Evolutionary conservation across 2,888 invertebrate species (phyloP).

Genomic region (Hecatera dysodea): DNA sequence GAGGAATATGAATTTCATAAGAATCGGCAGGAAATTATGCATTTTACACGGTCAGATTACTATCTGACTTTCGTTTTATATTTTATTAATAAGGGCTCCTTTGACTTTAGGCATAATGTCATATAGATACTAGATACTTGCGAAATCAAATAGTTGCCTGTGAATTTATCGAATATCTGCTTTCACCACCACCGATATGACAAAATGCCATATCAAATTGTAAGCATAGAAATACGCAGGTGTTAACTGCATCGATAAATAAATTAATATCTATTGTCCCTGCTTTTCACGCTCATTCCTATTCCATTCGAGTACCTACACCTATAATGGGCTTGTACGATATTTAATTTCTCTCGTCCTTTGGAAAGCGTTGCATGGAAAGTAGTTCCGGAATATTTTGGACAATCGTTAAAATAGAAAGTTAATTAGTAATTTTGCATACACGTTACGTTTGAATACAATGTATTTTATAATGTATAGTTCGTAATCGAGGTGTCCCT

Average conservation of each 20-base stretch:
- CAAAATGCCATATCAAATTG: slow-evolving; percentile 67
- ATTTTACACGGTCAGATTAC: neutral
- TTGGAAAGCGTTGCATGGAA: slow-evolving; percentile 87
- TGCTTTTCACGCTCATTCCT: slow-evolving; percentile 85
- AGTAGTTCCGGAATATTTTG: slow-evolving; percentile 88
- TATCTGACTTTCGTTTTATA: slow-evolving; percentile 7
- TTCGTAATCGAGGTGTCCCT: slow-evolving; percentile 44
- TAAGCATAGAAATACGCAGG: slow-evolving; percentile 70
- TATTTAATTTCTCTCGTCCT: slow-evolving; percentile 90
- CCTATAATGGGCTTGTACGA: slow-evolving; percentile 79
- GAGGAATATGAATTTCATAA: too few species aligned
- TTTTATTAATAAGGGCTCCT: neutral
- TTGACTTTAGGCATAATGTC: neutral
- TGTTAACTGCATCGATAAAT: slow-evolving; percentile 77
- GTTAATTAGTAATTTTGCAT: slow-evolving; percentile 77
- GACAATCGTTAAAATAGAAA: slow-evolving; percentile 86
- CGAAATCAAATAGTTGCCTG: neutral
- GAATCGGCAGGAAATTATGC: too few species aligned
- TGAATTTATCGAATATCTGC: slow-evolving; percentile 22
- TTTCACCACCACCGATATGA: slow-evolving; percentile 64
- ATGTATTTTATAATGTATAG: slow-evolving; percentile 50
- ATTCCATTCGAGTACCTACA: slow-evolving; percentile 78
- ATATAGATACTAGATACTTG: slow-evolving; percentile 8
- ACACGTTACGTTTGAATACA: slow-evolving; percentile 65
- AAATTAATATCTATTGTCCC: slow-evolving; percentile 87